phyloP scores from a whole-genome alignment of 1,140 invertebrate species.

The Drosophila insularis region DNA sequence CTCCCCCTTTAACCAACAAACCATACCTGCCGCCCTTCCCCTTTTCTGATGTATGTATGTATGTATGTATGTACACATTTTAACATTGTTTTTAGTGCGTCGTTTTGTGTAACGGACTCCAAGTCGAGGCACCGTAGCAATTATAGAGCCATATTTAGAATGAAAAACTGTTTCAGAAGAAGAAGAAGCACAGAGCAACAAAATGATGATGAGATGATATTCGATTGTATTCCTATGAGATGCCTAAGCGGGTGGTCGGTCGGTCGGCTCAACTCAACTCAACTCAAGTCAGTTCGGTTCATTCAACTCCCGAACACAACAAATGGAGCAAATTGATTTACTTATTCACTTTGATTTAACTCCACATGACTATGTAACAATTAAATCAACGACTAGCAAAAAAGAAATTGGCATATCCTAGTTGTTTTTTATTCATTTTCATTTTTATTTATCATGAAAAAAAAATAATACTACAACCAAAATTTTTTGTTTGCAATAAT shows the following conservation, averaged over 20 bases:
- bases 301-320: slow-evolving; percentile 46
- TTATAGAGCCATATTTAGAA: slow-evolving; percentile 38
- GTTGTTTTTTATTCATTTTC: too few relatives aligned
- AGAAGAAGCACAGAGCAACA: background rate
- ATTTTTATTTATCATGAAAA: too few relatives aligned
- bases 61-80: background rate
- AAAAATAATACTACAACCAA: too few relatives aligned
- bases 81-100: slow-evolving; percentile 48
- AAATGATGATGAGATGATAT: background rate
- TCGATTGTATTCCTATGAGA: background rate
- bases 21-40: background rate
- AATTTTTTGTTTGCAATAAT: too few relatives aligned
- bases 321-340: slow-evolving; percentile 26
- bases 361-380: slow-evolving; percentile 14
- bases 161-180: slow-evolving; percentile 14
- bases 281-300: slow-evolving; percentile 27
- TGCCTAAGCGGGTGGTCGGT: slow-evolving; percentile 14
- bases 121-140: slow-evolving; percentile 24
- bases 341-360: slow-evolving; percentile 59
- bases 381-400: background rate
- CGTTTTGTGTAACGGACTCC: slow-evolving; percentile 32
- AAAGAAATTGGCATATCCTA: too few relatives aligned
- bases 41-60: too few relatives aligned
- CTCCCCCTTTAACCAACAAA: background rate
- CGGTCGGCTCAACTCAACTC: background rate